These are phyloP conservation scores for Clunio marinus DNA, from an alignment of 2,888 invertebrate genomes.

Conservation along the genomic window DNA sequence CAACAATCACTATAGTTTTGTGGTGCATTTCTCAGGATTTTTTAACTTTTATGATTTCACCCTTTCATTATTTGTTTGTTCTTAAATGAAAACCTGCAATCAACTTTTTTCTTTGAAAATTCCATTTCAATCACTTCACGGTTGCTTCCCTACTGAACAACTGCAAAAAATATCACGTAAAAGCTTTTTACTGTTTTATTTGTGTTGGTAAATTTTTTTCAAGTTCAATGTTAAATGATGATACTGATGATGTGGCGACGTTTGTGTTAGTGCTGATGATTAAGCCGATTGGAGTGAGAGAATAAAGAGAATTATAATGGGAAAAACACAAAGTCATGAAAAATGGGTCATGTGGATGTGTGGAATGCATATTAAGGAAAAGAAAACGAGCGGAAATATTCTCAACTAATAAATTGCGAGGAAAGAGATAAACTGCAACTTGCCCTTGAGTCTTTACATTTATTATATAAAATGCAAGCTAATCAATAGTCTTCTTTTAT, in stretches of 20 bases:
- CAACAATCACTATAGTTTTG: too few relatives aligned
- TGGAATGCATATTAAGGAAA: neutral
- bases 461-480: too few relatives aligned
- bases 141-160: conserved; percentile 31
- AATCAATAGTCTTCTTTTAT: too few relatives aligned
- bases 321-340: conserved; percentile 10
- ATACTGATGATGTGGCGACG: conserved; percentile 25
- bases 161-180: conserved; percentile 35
- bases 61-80: too few relatives aligned
- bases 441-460: too few relatives aligned
- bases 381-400: neutral
- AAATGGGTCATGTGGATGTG: conserved; percentile 11
- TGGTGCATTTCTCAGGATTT: too few relatives aligned
- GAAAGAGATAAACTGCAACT: too few relatives aligned
- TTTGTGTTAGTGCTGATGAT: conserved; percentile 1
- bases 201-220: conserved; percentile 29
- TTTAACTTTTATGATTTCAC: too few relatives aligned
- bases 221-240: conserved; percentile 36
- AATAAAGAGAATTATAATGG: neutral
- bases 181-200: neutral
- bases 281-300: conserved; percentile 1
- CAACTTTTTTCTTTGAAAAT: conserved; percentile 17
- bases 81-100: too few relatives aligned
- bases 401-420: neutral
- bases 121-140: conserved; percentile 23